Conservation (phyloP, 2,888 invertebrate genomes). For the Caenorhabditis zanzibari region DNA sequence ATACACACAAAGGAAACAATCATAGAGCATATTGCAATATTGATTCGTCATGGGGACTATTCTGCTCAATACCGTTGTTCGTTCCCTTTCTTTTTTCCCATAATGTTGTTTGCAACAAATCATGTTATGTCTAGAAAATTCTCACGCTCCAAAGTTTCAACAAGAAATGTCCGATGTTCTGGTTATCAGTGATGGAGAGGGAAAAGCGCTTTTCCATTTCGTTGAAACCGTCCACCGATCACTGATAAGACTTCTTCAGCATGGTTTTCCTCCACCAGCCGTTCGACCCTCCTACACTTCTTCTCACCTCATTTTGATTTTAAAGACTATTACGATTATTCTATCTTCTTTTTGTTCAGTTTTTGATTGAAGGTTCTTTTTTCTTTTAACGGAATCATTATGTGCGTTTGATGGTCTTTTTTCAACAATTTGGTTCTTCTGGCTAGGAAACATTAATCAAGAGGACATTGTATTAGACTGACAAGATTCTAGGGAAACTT, state of each 20-base stretch:
- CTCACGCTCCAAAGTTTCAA: slow-evolving; percentile 47
- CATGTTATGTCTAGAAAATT: slow-evolving; percentile 14
- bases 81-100: not conserved
- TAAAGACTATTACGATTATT: slow-evolving; percentile 28
- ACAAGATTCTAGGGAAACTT: no score
- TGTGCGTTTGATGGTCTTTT: not conserved
- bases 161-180: slow-evolving; percentile 31
- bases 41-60: slow-evolving; percentile 43
- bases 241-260: slow-evolving; percentile 53
- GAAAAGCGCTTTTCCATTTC: slow-evolving; percentile 57
- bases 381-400: not conserved
- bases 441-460: no score
- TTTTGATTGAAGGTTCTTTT: slow-evolving; percentile 7
- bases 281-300: slow-evolving; percentile 63
- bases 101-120: slow-evolving; percentile 17
- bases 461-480: no score
- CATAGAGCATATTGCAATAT: slow-evolving; percentile 33
- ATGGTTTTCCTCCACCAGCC: slow-evolving; percentile 31
- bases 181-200: slow-evolving; percentile 29
- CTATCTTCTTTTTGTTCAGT: slow-evolving; percentile 12
- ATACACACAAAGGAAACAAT: slow-evolving; percentile 20
- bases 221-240: slow-evolving; percentile 57
- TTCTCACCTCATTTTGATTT: slow-evolving; percentile 29
- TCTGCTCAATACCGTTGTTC: slow-evolving; percentile 11
- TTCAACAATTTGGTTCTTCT: not conserved